Percentiles rank a stretch among this genome's conserved stretches.
Evolutionary conservation across 1,140 invertebrate genomes (phyloP).

Genomic region (Nilaparvata lugens): DNA sequence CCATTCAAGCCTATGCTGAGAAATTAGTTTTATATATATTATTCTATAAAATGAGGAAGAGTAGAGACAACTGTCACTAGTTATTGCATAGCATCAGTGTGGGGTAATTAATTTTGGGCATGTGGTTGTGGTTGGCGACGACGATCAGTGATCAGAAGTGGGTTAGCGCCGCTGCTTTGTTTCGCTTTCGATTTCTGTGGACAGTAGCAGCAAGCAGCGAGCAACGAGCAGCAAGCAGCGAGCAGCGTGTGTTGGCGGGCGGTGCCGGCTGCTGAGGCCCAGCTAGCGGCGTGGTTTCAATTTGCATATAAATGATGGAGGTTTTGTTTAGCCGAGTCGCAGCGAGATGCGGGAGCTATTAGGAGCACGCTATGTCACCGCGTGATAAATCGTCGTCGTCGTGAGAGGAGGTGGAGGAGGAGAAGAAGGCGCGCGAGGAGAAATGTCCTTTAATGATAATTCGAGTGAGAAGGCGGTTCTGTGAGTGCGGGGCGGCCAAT

Average conservation of each 20-base stretch:
- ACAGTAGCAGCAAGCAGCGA: no score
- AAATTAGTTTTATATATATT: no score
- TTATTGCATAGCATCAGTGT: no score
- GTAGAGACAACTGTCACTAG: no score
- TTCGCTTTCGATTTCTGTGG: no score
- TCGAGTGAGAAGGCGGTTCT: slow-evolving; percentile 10
- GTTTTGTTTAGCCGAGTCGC: slow-evolving; percentile 7
- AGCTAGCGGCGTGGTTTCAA: not conserved
- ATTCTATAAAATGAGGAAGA: no score
- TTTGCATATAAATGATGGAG: slow-evolving; percentile 16
- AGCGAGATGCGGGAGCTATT: slow-evolving; percentile 6
- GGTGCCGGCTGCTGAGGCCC: not conserved
- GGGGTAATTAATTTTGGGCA: no score
- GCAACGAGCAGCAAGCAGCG: no score
- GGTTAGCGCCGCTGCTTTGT: no score
- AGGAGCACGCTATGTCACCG: slow-evolving; percentile 11
- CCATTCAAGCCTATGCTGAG: no score
- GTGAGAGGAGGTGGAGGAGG: not conserved
- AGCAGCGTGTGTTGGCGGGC: not conserved
- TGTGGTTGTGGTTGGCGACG: no score
- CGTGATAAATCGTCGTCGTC: not conserved
- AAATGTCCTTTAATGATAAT: slow-evolving; percentile 17
- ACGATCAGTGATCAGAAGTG: no score
- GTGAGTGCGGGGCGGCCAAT: slow-evolving; percentile 23
- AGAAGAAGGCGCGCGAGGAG: not conserved